phyloP scores from a whole-genome alignment of 2,888 invertebrate genomes.

The Troglohyphantes excavatus region DNA sequence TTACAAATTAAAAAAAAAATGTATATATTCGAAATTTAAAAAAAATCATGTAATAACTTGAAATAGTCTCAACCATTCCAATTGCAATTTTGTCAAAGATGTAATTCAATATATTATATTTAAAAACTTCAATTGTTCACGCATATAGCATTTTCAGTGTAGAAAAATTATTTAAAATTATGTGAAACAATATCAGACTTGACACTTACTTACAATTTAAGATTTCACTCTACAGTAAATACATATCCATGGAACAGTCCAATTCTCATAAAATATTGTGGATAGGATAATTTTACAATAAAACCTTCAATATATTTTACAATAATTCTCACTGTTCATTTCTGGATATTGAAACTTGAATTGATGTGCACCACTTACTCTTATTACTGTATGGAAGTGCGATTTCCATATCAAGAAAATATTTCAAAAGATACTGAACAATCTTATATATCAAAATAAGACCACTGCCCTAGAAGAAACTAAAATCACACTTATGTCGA shows the following conservation, averaged over 20 bases:
- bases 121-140: slow-evolving; percentile 22
- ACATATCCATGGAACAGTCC: slow-evolving; percentile 21
- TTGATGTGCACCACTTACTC: slow-evolving; percentile 42
- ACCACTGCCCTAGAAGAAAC: slow-evolving; percentile 55
- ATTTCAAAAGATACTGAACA: slow-evolving; percentile 38
- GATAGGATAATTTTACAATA: slow-evolving; percentile 44
- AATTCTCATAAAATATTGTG: slow-evolving; percentile 41
- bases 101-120: background rate
- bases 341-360: slow-evolving; percentile 14
- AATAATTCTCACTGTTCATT: slow-evolving; percentile 29
- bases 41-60: background rate
- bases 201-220: slow-evolving; percentile 58
- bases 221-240: slow-evolving; percentile 27
- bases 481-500: slow-evolving; percentile 62
- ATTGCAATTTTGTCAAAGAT: slow-evolving; percentile 50
- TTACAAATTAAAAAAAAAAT: background rate
- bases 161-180: slow-evolving; percentile 12
- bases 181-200: slow-evolving; percentile 43
- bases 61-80: slow-evolving; percentile 48
- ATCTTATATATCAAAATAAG: slow-evolving; percentile 54
- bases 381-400: slow-evolving; percentile 31
- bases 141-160: slow-evolving; percentile 20
- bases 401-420: slow-evolving; percentile 32
- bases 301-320: slow-evolving; percentile 36
- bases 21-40: background rate